Evolutionary conservation across 1,140 invertebrate genomes (phyloP).

Genomic region (Batillaria attramentaria): DNA sequence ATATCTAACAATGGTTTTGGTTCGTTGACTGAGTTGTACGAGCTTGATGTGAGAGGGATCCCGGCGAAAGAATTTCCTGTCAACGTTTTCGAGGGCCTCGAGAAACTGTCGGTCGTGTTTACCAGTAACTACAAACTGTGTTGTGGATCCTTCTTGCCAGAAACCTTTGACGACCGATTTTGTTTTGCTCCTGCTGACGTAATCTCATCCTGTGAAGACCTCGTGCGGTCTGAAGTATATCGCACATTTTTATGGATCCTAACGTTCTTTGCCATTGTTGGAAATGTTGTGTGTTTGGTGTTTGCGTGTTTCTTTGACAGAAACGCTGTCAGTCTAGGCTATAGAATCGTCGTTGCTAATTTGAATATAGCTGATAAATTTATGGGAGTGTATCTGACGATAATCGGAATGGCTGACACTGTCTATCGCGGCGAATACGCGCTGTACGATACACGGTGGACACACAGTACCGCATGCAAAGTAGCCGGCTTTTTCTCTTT

Average conservation of each 20-base stretch:
- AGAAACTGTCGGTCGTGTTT: slow-evolving; percentile 14
- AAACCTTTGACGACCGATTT: slow-evolving; percentile 5
- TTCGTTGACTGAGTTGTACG: background rate
- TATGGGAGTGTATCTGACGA: slow-evolving; percentile 31
- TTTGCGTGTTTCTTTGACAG: slow-evolving; percentile 20
- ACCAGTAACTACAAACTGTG: slow-evolving; percentile 42
- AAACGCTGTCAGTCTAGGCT: slow-evolving; percentile 8
- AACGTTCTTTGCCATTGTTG: slow-evolving; percentile 37
- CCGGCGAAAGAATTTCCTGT: background rate
- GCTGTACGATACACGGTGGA: slow-evolving; percentile 25
- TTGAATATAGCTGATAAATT: slow-evolving; percentile 31
- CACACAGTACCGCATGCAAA: slow-evolving; percentile 16
- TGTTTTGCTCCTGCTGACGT: slow-evolving; percentile 33
- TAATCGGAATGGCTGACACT: slow-evolving; percentile 29
- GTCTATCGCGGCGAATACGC: slow-evolving; percentile 51
- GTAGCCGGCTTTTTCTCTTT: slow-evolving; percentile 33
- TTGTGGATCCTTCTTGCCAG: slow-evolving; percentile 35
- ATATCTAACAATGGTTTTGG: background rate
- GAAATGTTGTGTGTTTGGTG: slow-evolving; percentile 40
- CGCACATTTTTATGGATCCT: slow-evolving; percentile 45
- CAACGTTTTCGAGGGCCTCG: slow-evolving; percentile 31
- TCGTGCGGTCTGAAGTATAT: slow-evolving; percentile 37
- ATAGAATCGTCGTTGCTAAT: slow-evolving; percentile 50
- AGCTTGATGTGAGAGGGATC: background rate
- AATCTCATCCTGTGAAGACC: slow-evolving; percentile 51